A percentile compares a stretch with the other conserved stretches of the same genome.
Evolutionary conservation across 2,888 invertebrate genomes (phyloP).

Genomic region (Cyclophora albipunctata): DNA sequence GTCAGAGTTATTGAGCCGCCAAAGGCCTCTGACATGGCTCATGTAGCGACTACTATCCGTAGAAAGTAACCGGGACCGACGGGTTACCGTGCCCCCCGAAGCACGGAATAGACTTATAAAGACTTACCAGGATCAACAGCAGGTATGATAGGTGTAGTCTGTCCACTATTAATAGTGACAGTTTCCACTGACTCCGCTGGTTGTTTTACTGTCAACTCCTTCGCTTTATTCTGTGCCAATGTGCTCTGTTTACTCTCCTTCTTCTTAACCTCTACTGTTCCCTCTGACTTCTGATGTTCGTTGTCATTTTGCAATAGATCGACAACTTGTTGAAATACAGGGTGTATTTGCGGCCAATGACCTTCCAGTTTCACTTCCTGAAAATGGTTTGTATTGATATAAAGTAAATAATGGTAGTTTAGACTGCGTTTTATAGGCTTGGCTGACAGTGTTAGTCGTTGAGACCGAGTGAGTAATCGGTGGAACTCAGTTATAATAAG

Average conservation of each 20-base stretch:
- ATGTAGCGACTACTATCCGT: no score
- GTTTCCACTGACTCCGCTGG: neutral
- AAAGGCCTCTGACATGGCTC: no score
- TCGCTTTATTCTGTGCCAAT: neutral
- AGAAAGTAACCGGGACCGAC: no score
- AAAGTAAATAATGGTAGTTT: no score
- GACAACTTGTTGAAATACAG: conserved; percentile 50
- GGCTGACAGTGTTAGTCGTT: no score
- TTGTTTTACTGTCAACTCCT: neutral
- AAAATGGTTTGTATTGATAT: conserved; percentile 1
- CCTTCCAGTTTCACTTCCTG: conserved; percentile 58
- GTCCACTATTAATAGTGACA: conserved; percentile 16
- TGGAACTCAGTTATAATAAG: neutral
- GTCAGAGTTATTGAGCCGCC: no score
- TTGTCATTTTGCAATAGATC: conserved; percentile 38
- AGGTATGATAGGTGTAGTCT: conserved; percentile 25
- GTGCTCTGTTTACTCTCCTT: neutral
- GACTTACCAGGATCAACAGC: conserved; percentile 29
- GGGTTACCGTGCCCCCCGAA: no score
- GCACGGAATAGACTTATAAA: no score
- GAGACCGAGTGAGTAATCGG: neutral
- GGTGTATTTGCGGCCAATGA: conserved; percentile 48
- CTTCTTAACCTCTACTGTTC: neutral
- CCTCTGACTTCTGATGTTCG: conserved; percentile 6
- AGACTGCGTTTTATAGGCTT: no score